phyloP scores from a whole-genome alignment of 2,888 invertebrate genomes.

The Blera fallax region DNA sequence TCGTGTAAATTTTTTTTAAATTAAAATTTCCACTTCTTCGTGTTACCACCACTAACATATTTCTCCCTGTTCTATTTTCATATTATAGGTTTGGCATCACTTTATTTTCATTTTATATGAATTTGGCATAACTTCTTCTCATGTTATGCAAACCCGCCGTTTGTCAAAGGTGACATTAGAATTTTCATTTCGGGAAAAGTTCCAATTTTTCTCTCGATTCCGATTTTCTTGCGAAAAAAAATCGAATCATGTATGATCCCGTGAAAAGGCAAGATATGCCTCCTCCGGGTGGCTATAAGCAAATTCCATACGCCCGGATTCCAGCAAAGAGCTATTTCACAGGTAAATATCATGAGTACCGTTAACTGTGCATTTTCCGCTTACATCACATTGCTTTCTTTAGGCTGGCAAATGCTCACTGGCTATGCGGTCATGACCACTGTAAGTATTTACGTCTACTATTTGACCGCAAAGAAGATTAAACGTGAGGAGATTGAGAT shows the following conservation, averaged over 20 bases:
- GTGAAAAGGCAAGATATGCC: slow-evolving; percentile 93
- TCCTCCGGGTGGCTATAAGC: slow-evolving; percentile 93
- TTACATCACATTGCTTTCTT: slow-evolving; percentile 73
- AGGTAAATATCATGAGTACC: slow-evolving; percentile 82
- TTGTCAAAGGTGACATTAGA: slow-evolving; percentile 36
- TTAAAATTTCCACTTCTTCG: too few relatives aligned
- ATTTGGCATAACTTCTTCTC: slow-evolving; percentile 22
- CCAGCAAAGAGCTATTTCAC: slow-evolving; percentile 88
- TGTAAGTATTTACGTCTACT: slow-evolving; percentile 84
- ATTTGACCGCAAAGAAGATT: slow-evolving; percentile 83
- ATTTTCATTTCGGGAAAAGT: slow-evolving; percentile 26
- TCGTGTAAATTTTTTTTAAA: too few relatives aligned
- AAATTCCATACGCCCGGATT: slow-evolving; percentile 87
- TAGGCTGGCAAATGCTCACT: slow-evolving; percentile 86
- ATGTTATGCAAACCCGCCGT: slow-evolving; percentile 46
- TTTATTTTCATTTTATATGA: too few relatives aligned
- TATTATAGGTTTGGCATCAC: too few relatives aligned
- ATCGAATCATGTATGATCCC: slow-evolving; percentile 74
- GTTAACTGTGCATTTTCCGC: neutral
- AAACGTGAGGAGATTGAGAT: slow-evolving; percentile 87
- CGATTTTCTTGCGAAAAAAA: neutral
- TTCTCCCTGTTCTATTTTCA: too few relatives aligned
- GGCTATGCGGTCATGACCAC: slow-evolving; percentile 85
- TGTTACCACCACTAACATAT: too few relatives aligned
- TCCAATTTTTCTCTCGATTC: neutral